These are phyloP conservation scores for Falco berigora DNA, from an alignment of 2,797 vertebrate genomes.

Conservation along the genomic window DNA sequence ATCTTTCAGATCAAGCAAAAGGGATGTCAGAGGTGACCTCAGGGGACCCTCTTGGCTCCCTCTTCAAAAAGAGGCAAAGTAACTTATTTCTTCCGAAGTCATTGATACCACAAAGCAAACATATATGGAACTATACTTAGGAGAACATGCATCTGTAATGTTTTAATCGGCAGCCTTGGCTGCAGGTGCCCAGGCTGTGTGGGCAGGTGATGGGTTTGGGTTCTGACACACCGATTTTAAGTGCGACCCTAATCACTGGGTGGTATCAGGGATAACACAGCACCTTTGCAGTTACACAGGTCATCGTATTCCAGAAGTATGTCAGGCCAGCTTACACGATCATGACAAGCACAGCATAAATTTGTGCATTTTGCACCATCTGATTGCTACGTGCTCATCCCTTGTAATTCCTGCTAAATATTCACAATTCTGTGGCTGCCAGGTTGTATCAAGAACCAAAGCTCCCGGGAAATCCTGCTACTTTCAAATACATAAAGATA, in stretches of 20 bases:
- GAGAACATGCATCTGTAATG: fast-evolving
- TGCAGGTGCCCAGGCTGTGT: neutral
- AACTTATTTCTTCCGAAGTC: neutral
- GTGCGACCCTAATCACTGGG: fast-evolving
- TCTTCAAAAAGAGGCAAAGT: neutral
- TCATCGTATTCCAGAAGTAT: neutral
- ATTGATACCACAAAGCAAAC: fast-evolving
- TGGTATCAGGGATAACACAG: too few relatives aligned
- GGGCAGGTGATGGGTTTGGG: neutral
- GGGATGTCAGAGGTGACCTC: neutral
- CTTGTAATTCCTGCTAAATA: neutral
- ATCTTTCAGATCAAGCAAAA: neutral
- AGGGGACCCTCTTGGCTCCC: neutral
- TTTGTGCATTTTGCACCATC: neutral
- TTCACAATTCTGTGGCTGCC: neutral
- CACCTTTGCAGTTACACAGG: neutral
- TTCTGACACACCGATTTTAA: neutral
- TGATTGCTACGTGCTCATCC: neutral
- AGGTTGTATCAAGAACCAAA: neutral
- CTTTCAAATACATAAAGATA: neutral
- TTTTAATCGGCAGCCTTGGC: neutral
- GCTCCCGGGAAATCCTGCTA: neutral
- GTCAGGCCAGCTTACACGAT: neutral
- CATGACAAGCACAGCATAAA: neutral
- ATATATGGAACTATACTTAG: neutral